A percentile compares a stretch with the other conserved stretches of the same genome.
Conservation (phyloP, 2,888 invertebrate species). For the Acheta domesticus region DNA sequence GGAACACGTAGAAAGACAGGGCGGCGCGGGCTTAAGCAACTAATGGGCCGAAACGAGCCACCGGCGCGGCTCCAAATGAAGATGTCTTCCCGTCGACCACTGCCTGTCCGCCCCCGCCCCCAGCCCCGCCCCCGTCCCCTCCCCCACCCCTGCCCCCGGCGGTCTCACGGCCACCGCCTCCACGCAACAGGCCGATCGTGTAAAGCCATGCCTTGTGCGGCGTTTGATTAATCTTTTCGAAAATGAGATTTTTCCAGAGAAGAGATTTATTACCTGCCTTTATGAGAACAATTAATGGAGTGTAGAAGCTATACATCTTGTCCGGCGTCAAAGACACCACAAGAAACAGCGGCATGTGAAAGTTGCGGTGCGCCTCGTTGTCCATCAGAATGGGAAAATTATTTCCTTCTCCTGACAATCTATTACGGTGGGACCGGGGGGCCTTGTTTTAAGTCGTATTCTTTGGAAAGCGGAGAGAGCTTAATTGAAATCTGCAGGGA, state of each 20-base stretch:
- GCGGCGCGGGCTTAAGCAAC: no score
- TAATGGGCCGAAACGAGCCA: not conserved
- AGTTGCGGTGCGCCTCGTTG: not conserved
- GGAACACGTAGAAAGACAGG: not conserved
- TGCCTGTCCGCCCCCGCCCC: not conserved
- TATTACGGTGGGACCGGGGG: no score
- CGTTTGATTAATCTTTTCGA: not conserved
- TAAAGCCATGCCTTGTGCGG: not conserved
- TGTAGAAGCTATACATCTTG: slow-evolving; percentile 7
- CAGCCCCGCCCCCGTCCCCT: not conserved
- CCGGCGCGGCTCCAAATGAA: not conserved
- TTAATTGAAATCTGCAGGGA: no score
- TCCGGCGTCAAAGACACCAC: not conserved
- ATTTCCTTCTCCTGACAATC: no score
- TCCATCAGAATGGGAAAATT: not conserved
- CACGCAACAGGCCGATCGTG: not conserved
- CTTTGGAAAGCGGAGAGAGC: no score
- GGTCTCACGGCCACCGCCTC: not conserved
- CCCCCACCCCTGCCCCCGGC: not conserved
- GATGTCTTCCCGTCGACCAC: not conserved
- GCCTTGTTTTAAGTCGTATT: no score
- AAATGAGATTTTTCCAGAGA: slow-evolving; percentile 4
- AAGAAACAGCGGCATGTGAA: not conserved
- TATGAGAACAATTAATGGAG: slow-evolving; percentile 1
- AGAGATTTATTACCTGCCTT: slow-evolving; percentile 6